A percentile compares a stretch with the other conserved stretches of the same genome.
Conservation (phyloP, 2,113 vertebrate genomes). For the Lipophrys pholis region DNA sequence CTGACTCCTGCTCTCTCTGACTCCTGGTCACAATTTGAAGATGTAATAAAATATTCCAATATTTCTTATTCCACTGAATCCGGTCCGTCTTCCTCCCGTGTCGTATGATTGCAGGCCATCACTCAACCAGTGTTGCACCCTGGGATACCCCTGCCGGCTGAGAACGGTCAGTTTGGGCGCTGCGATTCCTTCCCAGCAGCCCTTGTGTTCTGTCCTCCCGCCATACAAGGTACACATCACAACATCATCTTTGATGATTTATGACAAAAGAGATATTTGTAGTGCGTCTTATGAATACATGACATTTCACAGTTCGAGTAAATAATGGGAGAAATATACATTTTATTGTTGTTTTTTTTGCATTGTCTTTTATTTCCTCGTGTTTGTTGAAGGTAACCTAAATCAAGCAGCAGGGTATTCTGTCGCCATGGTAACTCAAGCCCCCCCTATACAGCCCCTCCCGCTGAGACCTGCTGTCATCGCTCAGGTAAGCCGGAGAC, state of each 20-base stretch:
- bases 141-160: slow-evolving; percentile 92
- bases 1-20: too few relatives aligned
- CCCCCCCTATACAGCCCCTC: slow-evolving; percentile 90
- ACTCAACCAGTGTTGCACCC: slow-evolving; percentile 92
- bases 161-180: slow-evolving; percentile 93
- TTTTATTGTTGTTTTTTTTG: neutral
- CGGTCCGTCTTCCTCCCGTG: too few relatives aligned
- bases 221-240: slow-evolving; percentile 89
- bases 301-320: too few relatives aligned
- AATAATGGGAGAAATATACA: neutral
- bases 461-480: slow-evolving; percentile 94
- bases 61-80: too few relatives aligned
- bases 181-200: slow-evolving; percentile 94
- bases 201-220: slow-evolving; percentile 92
- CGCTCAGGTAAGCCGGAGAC: slow-evolving; percentile 86
- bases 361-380: too few relatives aligned
- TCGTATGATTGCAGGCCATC: slow-evolving; percentile 80
- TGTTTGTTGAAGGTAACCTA: slow-evolving; percentile 79
- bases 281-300: too few relatives aligned
- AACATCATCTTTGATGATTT: too few relatives aligned
- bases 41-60: too few relatives aligned
- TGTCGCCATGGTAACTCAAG: slow-evolving; percentile 93
- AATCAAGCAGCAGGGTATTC: slow-evolving; percentile 91
- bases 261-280: too few relatives aligned
- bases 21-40: too few relatives aligned